Percentiles rank a stretch among this genome's conserved stretches.
Evolutionary conservation across 2,797 vertebrate genomes (phyloP).

Genomic region (Eospalax fontanierii): DNA sequence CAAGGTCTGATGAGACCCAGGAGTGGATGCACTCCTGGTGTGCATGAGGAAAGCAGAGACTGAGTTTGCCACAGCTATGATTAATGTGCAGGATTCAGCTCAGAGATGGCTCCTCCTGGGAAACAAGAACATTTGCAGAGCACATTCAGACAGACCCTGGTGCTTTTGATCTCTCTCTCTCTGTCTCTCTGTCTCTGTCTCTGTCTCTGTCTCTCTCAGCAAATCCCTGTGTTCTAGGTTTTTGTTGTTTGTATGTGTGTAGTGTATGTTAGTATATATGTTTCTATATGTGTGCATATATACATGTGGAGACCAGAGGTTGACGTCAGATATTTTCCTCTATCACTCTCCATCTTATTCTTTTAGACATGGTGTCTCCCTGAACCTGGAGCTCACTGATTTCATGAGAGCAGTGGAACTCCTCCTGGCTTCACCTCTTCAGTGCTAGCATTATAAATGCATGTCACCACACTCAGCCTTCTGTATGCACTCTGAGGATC

Average conservation of each 20-base stretch:
- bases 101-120: conserved; percentile 18
- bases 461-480: background rate
- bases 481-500: background rate
- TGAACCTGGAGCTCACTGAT: background rate
- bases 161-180: background rate
- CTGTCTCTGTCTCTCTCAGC: background rate
- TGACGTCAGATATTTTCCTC: background rate
- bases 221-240: background rate
- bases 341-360: background rate
- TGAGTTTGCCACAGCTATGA: conserved; percentile 59
- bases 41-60: conserved; percentile 45
- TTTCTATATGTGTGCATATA: too few species aligned
- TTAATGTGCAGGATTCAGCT: conserved; percentile 4
- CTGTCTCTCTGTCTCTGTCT: background rate
- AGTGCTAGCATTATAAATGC: too few species aligned
- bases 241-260: background rate
- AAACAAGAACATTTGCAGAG: conserved; percentile 24
- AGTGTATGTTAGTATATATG: background rate
- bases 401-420: background rate
- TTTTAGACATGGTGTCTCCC: background rate
- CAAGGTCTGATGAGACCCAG: conserved; percentile 44
- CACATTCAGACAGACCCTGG: background rate
- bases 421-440: background rate
- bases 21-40: conserved; percentile 41
- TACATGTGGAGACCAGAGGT: background rate